Evolutionary conservation across 1,140 invertebrate species (phyloP).

Genomic region (Orussus abietinus): DNA sequence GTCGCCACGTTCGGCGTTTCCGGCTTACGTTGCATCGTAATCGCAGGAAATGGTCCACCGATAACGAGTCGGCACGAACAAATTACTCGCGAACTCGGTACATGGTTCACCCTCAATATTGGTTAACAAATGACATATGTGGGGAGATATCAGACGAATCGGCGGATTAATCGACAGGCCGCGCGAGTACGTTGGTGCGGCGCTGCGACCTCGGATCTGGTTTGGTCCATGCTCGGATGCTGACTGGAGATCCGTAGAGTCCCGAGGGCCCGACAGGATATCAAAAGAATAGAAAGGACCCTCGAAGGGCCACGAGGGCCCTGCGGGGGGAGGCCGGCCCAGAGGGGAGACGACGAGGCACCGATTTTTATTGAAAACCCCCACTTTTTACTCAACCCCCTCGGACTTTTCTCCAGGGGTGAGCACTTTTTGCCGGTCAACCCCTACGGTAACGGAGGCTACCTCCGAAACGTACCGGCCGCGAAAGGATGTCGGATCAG

Average conservation of each 20-base stretch:
- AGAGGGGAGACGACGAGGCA: constrained; percentile 11
- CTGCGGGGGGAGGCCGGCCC: neutral
- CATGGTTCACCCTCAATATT: no score
- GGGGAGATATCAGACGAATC: no score
- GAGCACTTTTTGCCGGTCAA: neutral
- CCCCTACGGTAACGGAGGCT: neutral
- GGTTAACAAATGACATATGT: no score
- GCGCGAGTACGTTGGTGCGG: no score
- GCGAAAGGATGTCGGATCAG: neutral
- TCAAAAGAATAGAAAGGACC: constrained; percentile 53
- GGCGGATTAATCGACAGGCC: no score
- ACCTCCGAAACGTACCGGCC: neutral
- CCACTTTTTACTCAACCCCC: neutral
- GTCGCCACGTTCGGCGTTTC: no score
- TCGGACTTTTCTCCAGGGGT: constrained; percentile 5
- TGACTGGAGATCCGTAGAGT: constrained; percentile 36
- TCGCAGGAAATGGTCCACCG: no score
- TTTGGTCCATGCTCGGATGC: constrained; percentile 50
- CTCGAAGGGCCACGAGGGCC: constrained; percentile 9
- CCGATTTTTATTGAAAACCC: constrained; percentile 16
- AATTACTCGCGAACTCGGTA: no score
- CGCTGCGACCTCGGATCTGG: no score
- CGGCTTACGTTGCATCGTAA: no score
- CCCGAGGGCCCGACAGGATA: constrained; percentile 37
- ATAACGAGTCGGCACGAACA: no score